Conservation (phyloP, 2,888 invertebrate species). For the Dexiosoma caninum region DNA sequence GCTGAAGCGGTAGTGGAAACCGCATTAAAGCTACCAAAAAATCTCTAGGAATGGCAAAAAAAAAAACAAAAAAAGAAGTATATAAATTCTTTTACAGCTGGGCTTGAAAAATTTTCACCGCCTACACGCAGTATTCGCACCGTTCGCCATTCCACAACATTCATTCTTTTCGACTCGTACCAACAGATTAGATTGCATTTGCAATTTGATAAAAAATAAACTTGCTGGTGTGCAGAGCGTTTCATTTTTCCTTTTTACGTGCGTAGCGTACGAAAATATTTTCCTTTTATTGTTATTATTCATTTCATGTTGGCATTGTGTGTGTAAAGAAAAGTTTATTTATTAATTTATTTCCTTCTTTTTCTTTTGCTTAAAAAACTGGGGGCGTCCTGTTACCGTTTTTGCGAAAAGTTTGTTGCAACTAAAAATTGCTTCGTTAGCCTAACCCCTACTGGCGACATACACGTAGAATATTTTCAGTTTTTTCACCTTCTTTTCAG, state of each 20-base stretch:
- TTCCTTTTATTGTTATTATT: too few species aligned
- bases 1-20: constrained; percentile 26
- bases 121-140: constrained; percentile 60
- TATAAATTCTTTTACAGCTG: constrained; percentile 52
- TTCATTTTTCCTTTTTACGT: constrained; percentile 46
- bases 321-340: constrained; percentile 16
- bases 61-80: too few species aligned
- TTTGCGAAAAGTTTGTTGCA: constrained; percentile 14
- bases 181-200: constrained; percentile 59
- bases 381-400: constrained; percentile 60
- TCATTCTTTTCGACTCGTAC: not conserved
- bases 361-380: constrained; percentile 42
- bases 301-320: constrained; percentile 29
- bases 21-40: constrained; percentile 6
- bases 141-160: not conserved
- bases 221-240: not conserved
- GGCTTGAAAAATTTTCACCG: constrained; percentile 45
- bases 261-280: constrained; percentile 56
- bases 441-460: constrained; percentile 64
- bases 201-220: constrained; percentile 30
- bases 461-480: constrained; percentile 7
- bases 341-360: constrained; percentile 16
- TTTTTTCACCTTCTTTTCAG: constrained; percentile 28
- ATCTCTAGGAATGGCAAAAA: constrained; percentile 1
- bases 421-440: constrained; percentile 63